A percentile compares a stretch with the other conserved stretches of the same genome.
These are phyloP conservation scores for Neria commutata DNA, from an alignment of 2,888 invertebrate genomes.

Conservation along the genomic window DNA sequence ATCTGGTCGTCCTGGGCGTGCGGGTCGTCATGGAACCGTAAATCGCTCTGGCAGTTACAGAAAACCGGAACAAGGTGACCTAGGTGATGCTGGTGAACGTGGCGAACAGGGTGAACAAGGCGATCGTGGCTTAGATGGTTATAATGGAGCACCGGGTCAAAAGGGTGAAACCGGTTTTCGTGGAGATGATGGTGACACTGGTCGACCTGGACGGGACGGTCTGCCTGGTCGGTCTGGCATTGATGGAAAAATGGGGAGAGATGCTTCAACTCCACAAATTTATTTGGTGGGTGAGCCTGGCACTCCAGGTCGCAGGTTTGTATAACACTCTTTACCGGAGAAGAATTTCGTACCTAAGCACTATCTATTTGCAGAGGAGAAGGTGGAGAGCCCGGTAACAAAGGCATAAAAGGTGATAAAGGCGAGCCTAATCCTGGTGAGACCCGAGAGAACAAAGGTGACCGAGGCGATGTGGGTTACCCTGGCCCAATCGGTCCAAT, in stretches of 20 bases:
- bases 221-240: conserved; percentile 64
- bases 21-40: conserved; percentile 60
- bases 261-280: conserved; percentile 52
- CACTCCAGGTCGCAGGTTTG: conserved; percentile 51
- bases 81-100: conserved; percentile 57
- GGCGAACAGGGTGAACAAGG: conserved; percentile 55
- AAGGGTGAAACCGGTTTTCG: conserved; percentile 51
- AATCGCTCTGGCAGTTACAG: conserved; percentile 34
- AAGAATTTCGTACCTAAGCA: neutral
- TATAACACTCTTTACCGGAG: neutral
- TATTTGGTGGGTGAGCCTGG: conserved; percentile 54
- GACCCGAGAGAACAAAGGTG: conserved; percentile 63
- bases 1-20: conserved; percentile 52
- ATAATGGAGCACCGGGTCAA: conserved; percentile 50
- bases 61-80: conserved; percentile 44
- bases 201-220: conserved; percentile 59
- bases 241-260: conserved; percentile 64
- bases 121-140: conserved; percentile 48
- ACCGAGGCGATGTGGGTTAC: conserved; percentile 62
- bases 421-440: conserved; percentile 65
- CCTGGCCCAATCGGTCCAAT: conserved; percentile 65
- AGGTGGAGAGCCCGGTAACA: conserved; percentile 62
- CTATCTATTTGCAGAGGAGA: conserved; percentile 59
- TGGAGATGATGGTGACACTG: conserved; percentile 57
- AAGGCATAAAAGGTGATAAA: conserved; percentile 66